Percentiles rank a stretch among this genome's conserved stretches.
Conservation (phyloP, 2,113 vertebrate genomes). For the Oenanthe melanoleuca region DNA sequence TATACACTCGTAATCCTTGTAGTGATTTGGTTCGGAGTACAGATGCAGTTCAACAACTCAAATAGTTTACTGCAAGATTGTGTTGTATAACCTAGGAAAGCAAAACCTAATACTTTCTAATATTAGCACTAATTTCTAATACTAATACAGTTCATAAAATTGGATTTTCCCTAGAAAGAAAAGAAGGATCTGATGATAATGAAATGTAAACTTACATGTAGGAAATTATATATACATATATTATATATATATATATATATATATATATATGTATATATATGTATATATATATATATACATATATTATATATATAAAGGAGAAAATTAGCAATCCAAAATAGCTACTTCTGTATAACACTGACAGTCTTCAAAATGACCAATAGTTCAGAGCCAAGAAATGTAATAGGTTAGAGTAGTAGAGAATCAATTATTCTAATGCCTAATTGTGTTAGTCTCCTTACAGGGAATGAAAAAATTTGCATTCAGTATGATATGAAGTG, state of each 20-base stretch:
- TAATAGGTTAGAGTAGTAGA: neutral
- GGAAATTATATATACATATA: neutral
- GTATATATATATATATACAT: no score
- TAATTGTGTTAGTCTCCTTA: neutral
- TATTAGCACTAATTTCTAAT: no score
- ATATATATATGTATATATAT: no score
- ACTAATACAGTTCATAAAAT: neutral
- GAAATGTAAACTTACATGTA: neutral
- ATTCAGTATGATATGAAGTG: neutral
- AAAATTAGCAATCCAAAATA: neutral
- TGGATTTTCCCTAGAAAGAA: neutral
- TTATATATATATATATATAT: no score
- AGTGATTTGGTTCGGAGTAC: neutral
- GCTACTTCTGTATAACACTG: neutral
- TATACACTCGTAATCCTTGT: constrained; percentile 44
- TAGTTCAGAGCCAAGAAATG: neutral
- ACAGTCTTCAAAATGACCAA: neutral
- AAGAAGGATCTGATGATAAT: neutral
- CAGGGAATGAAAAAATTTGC: neutral
- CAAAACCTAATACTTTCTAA: neutral
- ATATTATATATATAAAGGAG: neutral
- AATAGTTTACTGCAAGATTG: neutral
- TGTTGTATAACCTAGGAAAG: neutral
- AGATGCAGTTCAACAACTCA: neutral
- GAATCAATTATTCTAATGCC: neutral